Base-by-base conservation (phyloP, 1,140 invertebrate genomes). In the Lithobius niger region DNA sequence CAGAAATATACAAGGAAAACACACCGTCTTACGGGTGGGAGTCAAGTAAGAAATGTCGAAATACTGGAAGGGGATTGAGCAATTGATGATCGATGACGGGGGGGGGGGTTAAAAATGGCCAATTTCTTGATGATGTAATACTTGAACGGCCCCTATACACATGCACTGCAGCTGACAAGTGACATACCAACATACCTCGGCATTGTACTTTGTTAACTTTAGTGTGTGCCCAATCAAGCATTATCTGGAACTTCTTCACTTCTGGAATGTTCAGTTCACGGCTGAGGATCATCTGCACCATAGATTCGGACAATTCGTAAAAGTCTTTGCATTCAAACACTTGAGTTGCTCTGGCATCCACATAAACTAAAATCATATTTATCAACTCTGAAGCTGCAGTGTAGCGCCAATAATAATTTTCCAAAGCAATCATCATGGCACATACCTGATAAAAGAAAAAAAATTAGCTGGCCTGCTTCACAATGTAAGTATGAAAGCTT, bases 341-440 rank as follows among this genome's bases (percentile, higher is more conserved):
- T 61, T 87, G 77, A 19, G 68, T 66, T 22, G 88, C 86, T 63
- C 87, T 76, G 48, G 86, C 84, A 69, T 94, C 89, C 2, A 90
- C 82, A 69, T 90, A 94, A 10, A 85, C 83, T 26, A 94, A 71
- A 57, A 94, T 94, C 85, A 93, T 92, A 68, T 93, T 93, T 50
- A 94, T 88, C 59, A 95, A 71, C 69, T 94, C 88, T 2, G 86
- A 88, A 28, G 89, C 90, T 43, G 88, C 92, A 25, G 87, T 92
- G 68, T 95, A 95, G 44, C 90, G 79, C 89, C 90, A 94, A 68
- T 90, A 93, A 69, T 94, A 94, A 69, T 93, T 94, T 69, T 94
- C 90, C 61, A 95, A 73, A 22, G 86, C 85, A 70, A 85, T 87
- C 24, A 94, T 76, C 90, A 95, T 95, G 48, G 82, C 81, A 70